Evolutionary conservation across 2,113 vertebrate genomes (phyloP).

Genomic region (Echinops telfairi): DNA sequence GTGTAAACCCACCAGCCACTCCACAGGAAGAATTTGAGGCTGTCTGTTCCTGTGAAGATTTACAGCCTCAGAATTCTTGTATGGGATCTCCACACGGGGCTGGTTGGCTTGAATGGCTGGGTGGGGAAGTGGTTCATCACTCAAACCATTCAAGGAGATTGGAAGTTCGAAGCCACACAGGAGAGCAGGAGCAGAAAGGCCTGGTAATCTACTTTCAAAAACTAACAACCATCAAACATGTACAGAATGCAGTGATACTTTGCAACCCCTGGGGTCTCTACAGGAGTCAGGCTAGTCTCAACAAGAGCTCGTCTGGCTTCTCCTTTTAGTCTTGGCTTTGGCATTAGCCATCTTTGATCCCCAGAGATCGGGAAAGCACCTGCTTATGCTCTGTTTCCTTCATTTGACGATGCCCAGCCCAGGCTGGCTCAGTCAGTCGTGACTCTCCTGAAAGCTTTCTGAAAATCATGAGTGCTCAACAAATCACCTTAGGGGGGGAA

Average conservation of each 20-base stretch:
- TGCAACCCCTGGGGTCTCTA: not conserved
- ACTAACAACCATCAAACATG: not conserved
- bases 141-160: not conserved
- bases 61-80: no score
- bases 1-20: no score
- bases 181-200: not conserved
- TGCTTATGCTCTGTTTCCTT: not conserved
- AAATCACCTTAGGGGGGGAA: conserved; percentile 1
- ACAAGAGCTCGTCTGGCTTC: not conserved
- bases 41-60: no score
- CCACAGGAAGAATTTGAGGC: no score
- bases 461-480: not conserved
- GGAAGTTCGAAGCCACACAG: not conserved
- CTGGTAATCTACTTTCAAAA: not conserved
- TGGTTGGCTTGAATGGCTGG: no score
- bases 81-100: no score
- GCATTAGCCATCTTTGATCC: not conserved
- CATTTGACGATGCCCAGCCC: not conserved
- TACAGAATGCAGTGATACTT: not conserved
- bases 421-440: not conserved
- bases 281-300: not conserved
- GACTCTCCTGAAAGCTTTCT: not conserved
- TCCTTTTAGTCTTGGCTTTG: not conserved
- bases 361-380: not conserved
- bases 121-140: no score